Conservation (phyloP, 1,140 invertebrate species). For the Papilio polytes region DNA sequence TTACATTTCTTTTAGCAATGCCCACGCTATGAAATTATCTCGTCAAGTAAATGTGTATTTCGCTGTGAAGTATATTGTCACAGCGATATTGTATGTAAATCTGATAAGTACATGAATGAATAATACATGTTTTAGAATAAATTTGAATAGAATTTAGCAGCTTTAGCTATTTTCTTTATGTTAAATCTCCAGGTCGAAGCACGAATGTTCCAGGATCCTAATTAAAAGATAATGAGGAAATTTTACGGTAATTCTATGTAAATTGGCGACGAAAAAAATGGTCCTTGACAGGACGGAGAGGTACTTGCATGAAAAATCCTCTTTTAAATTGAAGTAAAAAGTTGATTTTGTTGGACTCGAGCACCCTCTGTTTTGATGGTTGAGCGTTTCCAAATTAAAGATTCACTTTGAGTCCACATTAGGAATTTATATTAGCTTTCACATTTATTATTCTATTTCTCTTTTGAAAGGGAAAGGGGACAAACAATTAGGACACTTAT, state of each 20-base stretch:
- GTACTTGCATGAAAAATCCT: conserved; percentile 35
- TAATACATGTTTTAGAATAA: background rate
- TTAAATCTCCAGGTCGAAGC: background rate
- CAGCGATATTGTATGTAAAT: background rate
- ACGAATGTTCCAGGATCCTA: conserved; percentile 9
- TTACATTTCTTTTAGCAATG: too few relatives aligned
- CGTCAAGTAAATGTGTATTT: background rate
- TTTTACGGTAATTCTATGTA: conserved; percentile 45
- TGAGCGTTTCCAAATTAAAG: conserved; percentile 28
- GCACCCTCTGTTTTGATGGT: conserved; percentile 19
- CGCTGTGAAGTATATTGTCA: too few relatives aligned
- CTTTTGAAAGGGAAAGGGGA: background rate
- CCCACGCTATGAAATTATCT: too few relatives aligned
- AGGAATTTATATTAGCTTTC: conserved; percentile 25
- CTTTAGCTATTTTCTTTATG: conserved; percentile 4
- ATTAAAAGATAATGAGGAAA: conserved; percentile 44
- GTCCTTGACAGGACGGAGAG: conserved; percentile 14
- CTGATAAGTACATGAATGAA: background rate
- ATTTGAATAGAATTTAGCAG: background rate
- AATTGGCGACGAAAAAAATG: conserved; percentile 42
- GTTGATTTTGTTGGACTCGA: conserved; percentile 30
- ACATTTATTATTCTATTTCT: conserved; percentile 30
- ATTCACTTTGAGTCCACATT: conserved; percentile 38
- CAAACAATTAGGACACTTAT: too few relatives aligned
- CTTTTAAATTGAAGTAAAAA: conserved; percentile 37